Conservation (phyloP, 1,140 invertebrate genomes). For the Belonocnema kinseyi region DNA sequence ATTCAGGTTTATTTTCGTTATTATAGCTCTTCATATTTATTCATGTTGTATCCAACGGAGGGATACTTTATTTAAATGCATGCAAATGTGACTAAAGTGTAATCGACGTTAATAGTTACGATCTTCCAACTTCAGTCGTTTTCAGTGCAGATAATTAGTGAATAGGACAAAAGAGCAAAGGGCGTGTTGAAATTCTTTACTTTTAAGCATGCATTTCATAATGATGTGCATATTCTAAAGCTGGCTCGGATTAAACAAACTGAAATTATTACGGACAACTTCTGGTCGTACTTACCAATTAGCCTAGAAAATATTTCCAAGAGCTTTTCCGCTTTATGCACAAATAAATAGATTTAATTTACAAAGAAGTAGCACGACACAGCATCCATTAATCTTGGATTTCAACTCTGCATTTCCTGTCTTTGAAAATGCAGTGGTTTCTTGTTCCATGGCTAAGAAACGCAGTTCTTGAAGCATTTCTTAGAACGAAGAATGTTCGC, state of each 20-base stretch:
- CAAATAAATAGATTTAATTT: background rate
- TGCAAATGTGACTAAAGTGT: slow-evolving; percentile 11
- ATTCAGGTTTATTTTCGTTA: background rate
- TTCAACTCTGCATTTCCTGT: background rate
- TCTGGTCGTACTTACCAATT: background rate
- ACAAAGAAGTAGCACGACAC: background rate
- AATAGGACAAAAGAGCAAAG: background rate
- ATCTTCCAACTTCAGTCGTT: slow-evolving; percentile 1
- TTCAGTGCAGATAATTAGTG: background rate
- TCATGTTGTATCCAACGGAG: slow-evolving; percentile 12
- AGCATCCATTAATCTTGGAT: background rate
- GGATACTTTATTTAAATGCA: slow-evolving; percentile 3
- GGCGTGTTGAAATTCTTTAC: background rate
- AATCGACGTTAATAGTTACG: slow-evolving; percentile 24
- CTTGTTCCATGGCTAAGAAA: background rate
- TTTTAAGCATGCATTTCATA: background rate
- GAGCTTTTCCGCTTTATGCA: background rate
- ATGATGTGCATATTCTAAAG: background rate
- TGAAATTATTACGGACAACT: no score
- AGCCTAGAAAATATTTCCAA: background rate
- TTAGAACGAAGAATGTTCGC: background rate
- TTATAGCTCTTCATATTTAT: slow-evolving; percentile 21
- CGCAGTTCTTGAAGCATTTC: background rate
- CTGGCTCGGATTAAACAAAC: no score
- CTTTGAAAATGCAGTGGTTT: background rate